phyloP scores from a whole-genome alignment of 2,113 vertebrate species.

The Lamprologus sp. region DNA sequence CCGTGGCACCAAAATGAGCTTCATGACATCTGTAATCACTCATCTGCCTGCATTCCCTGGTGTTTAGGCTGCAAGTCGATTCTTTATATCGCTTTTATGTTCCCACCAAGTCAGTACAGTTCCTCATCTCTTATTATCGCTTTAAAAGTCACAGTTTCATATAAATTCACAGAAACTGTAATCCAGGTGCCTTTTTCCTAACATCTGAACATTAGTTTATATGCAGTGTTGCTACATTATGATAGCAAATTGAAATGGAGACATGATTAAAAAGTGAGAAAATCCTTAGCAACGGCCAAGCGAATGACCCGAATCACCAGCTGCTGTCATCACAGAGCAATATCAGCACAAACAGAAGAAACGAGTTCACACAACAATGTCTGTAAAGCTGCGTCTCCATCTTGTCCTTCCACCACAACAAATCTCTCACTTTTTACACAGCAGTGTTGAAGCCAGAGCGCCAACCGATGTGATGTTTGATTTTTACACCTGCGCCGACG shows the following conservation, averaged over 20 bases:
- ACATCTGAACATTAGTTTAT: background rate
- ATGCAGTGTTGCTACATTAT: too few relatives aligned
- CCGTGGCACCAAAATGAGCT: background rate
- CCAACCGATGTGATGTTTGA: background rate
- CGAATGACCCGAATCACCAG: background rate
- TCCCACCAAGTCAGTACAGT: background rate
- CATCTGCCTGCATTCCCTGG: background rate
- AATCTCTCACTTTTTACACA: background rate
- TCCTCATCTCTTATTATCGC: rapidly evolving
- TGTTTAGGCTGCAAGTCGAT: background rate
- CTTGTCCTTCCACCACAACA: background rate
- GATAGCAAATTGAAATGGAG: background rate
- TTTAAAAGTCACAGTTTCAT: background rate
- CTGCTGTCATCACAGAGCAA: background rate
- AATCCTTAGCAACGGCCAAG: background rate
- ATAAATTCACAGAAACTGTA: background rate
- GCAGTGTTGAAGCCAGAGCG: background rate
- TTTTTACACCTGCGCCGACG: background rate
- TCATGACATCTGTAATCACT: background rate
- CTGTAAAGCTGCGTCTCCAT: background rate
- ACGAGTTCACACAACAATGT: background rate
- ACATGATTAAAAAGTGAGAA: background rate
- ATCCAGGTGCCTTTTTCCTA: background rate
- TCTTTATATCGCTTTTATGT: background rate
- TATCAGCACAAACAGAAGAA: background rate